Evolutionary conservation across 1,140 invertebrate genomes (phyloP).

Genomic region (Polypedilum vanderplanki): DNA sequence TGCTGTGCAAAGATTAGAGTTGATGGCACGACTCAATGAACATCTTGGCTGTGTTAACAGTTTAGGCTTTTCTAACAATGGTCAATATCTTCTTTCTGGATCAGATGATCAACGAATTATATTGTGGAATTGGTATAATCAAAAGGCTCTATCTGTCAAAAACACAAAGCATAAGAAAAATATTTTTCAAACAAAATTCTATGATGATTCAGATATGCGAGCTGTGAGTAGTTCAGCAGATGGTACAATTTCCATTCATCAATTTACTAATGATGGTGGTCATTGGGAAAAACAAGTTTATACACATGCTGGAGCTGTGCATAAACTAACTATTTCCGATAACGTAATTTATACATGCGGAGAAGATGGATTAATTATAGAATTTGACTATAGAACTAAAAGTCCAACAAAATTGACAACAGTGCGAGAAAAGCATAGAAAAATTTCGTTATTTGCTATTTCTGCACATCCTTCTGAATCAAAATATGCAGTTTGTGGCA

Average conservation of each 20-base stretch:
- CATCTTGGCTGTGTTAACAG: conserved; percentile 90
- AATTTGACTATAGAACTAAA: conserved; percentile 71
- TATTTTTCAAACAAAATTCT: conserved; percentile 78
- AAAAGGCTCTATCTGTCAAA: not conserved
- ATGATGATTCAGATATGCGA: conserved; percentile 54
- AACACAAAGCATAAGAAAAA: conserved; percentile 61
- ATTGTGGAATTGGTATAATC: conserved; percentile 81
- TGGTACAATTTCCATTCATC: conserved; percentile 63
- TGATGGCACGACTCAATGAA: conserved; percentile 67
- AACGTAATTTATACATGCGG: conserved; percentile 75
- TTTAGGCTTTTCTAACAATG: conserved; percentile 77
- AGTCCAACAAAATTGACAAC: conserved; percentile 17
- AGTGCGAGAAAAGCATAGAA: conserved; percentile 30
- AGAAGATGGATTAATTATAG: conserved; percentile 76
- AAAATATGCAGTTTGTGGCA: conserved; percentile 77
- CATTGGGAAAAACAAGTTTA: conserved; percentile 23
- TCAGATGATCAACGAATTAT: conserved; percentile 83
- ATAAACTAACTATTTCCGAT: conserved; percentile 35
- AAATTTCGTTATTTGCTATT: conserved; percentile 76
- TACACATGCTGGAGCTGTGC: conserved; percentile 37
- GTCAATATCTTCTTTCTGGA: conserved; percentile 63
- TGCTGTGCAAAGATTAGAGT: conserved; percentile 71
- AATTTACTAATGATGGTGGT: conserved; percentile 37
- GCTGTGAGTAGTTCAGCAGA: conserved; percentile 83
- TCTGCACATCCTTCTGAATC: conserved; percentile 71